Evolutionary conservation across 2,797 vertebrate species (phyloP).

Genomic region (Apogon talboti): DNA sequence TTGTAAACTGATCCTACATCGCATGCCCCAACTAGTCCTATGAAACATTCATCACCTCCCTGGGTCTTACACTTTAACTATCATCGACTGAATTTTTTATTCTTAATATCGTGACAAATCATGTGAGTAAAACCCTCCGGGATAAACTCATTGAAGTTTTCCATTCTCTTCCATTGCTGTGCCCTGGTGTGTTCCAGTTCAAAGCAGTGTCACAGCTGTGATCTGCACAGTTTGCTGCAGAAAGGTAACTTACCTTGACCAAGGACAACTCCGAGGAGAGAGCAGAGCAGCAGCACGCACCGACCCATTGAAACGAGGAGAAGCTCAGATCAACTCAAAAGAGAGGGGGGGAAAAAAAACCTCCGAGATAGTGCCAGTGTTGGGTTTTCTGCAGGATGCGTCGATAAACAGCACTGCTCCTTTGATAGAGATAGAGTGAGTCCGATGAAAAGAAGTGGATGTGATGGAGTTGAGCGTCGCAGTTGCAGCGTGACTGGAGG

Average conservation of each 20-base stretch:
- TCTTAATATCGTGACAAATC: background rate
- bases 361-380: conserved; percentile 3
- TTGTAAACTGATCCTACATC: conserved; percentile 39
- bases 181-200: background rate
- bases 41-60: conserved; percentile 49
- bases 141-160: too few relatives aligned
- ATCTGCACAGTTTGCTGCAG: background rate
- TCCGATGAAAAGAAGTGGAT: conserved; percentile 43
- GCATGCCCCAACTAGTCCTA: conserved; percentile 66
- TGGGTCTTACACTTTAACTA: conserved; percentile 25
- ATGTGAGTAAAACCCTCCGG: background rate
- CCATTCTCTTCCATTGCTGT: rapidly evolving
- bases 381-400: conserved; percentile 11
- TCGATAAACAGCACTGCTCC: conserved; percentile 24
- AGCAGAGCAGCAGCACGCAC: conserved; percentile 67
- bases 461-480: conserved; percentile 67
- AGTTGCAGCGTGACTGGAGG: conserved; percentile 64
- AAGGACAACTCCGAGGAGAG: conserved; percentile 71
- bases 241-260: conserved; percentile 79
- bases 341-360: background rate
- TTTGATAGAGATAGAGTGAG: conserved; percentile 8
- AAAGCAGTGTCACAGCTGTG: background rate
- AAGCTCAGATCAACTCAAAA: background rate
- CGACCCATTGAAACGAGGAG: conserved; percentile 71
- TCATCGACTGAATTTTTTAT: conserved; percentile 1